phyloP scores from a whole-genome alignment of 2,888 invertebrate genomes.

The Ypsolopha scabrella region DNA sequence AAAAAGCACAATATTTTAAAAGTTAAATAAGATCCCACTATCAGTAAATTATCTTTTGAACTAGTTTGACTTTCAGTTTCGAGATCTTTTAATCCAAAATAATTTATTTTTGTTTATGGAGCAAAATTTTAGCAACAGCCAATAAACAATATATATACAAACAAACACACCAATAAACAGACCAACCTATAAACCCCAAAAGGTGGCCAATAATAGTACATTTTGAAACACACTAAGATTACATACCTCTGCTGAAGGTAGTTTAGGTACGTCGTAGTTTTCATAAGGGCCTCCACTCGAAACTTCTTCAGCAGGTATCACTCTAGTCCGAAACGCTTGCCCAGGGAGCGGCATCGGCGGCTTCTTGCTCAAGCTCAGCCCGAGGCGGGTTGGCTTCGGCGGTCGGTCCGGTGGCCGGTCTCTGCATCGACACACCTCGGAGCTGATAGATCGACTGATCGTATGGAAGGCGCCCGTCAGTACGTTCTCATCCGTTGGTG shows the following conservation, averaged over 20 bases:
- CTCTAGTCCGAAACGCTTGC: background rate
- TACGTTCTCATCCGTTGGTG: conserved; percentile 13
- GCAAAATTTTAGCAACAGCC: background rate
- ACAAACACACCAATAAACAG: background rate
- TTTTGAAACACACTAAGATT: background rate
- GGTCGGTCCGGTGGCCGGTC: conserved; percentile 70
- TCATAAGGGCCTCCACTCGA: conserved; percentile 73
- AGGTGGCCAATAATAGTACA: no score
- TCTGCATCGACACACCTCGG: conserved; percentile 27
- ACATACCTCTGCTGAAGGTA: conserved; percentile 66
- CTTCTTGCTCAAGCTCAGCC: conserved; percentile 26
- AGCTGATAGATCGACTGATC: background rate
- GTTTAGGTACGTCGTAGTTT: conserved; percentile 83
- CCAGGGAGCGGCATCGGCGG: conserved; percentile 54
- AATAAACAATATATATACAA: no score
- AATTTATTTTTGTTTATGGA: background rate
- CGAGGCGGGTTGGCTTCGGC: conserved; percentile 60
- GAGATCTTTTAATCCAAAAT: background rate
- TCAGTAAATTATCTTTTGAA: no score
- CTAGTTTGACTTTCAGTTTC: background rate
- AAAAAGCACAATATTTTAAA: background rate
- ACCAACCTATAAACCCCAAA: background rate
- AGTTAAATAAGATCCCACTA: background rate
- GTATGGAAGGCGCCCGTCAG: background rate
- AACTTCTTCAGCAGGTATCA: background rate